Evolutionary conservation across 2,113 vertebrate species (phyloP), one percentile per base, ranked within the genome.

Genomic region (Chrysochloris asiatica): DNA sequence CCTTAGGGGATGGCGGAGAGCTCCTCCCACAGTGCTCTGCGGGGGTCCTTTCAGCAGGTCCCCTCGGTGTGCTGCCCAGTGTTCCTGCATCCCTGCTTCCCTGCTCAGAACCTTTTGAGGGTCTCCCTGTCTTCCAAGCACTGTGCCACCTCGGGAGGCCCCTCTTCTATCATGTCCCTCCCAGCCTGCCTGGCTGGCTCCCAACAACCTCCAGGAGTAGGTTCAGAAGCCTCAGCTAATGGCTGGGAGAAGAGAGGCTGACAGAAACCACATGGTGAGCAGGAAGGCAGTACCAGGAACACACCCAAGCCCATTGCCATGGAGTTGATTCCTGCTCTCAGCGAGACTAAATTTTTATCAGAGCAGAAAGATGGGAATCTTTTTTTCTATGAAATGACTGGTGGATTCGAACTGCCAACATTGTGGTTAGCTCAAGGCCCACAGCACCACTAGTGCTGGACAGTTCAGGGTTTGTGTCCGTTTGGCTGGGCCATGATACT

Each of bases 71-170:
- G 24, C 54, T 22, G 56, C 56, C 56, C 9, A 24, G 56, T 24
- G 17, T 24, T 59, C 24, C 56, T 63, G 61, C 56, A 59, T 47
- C 61, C 8, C 22, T 1, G 83, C 84, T 83, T 76, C 48, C 69
- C 61, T 47, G 78, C 69, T 43, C 41, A 21, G 36, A 47, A 33
- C 28, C 26, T 59, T 67, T 41, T 0, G 1, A 45, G 36, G 22
- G 22, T 28, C 19, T 47, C 26, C n/a, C 30, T 4, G 6, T 28
- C 59, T 4, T 56, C 69, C n/a, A 0, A 3, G 54, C 1, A 0
- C 9, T 14, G 36, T 71, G 41, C 65, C 21, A 3, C 33, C 0
- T 13, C n/a, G 30, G 41, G 0, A 16, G 71, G 47, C 47, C 54
- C 28, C 30, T 54, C 19, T 6, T 43, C 1, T 33, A 36, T 30